These are phyloP conservation scores for Meteorus cinctellus DNA, from an alignment of 2,888 invertebrate genomes.

Conservation along the genomic window DNA sequence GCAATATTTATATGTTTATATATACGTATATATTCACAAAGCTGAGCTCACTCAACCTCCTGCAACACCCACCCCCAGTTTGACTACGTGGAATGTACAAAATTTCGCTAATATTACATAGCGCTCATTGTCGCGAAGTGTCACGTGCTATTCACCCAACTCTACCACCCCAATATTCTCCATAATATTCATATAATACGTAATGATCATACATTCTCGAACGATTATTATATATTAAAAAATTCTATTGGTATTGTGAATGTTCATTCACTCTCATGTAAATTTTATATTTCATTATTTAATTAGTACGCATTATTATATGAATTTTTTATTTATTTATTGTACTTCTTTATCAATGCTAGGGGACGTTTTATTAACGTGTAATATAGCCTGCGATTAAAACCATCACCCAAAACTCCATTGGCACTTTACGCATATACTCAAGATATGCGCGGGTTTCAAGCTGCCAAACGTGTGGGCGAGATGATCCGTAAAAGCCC, in stretches of 20 bases:
- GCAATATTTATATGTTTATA: no score
- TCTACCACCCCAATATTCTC: neutral
- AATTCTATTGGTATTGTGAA: neutral
- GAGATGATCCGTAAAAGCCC: slow-evolving; percentile 55
- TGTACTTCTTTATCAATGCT: neutral
- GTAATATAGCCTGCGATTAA: no score
- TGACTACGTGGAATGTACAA: slow-evolving; percentile 64
- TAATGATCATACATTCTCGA: slow-evolving; percentile 3
- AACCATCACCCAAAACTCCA: slow-evolving; percentile 31
- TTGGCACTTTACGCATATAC: neutral
- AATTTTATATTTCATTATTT: neutral
- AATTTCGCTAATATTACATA: slow-evolving; percentile 65
- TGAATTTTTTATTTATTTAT: neutral
- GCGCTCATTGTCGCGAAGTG: slow-evolving; percentile 12
- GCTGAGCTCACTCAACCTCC: slow-evolving; percentile 14
- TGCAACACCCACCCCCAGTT: slow-evolving; percentile 30
- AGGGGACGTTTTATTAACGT: no score
- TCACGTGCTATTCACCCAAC: slow-evolving; percentile 3
- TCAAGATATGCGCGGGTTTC: neutral
- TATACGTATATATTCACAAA: neutral
- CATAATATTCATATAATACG: slow-evolving; percentile 23
- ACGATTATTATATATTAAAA: slow-evolving; percentile 6
- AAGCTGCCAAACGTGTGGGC: slow-evolving; percentile 46
- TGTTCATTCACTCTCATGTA: neutral
- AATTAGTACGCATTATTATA: neutral